Conservation (phyloP, 2,113 vertebrate genomes). For the Lethenteron camtschaticum region DNA sequence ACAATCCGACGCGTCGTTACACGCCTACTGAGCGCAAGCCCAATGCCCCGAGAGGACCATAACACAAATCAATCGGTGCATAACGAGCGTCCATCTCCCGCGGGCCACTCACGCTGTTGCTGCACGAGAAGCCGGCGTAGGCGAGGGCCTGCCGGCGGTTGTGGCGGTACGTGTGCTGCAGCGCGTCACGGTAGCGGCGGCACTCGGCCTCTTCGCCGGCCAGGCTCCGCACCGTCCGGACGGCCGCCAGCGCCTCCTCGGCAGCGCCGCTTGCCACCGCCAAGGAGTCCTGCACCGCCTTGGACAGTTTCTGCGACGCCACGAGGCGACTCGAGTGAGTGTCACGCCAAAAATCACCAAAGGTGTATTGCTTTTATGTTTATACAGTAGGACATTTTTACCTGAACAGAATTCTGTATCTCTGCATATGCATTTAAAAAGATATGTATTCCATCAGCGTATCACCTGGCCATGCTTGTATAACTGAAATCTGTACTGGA, state of each 20-base stretch:
- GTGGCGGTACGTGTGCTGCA: constrained; percentile 29
- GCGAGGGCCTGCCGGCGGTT: constrained; percentile 28
- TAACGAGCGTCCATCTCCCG: too few relatives aligned
- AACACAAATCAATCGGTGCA: not conserved
- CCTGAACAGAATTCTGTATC: not conserved
- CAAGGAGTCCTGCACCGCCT: constrained; percentile 26
- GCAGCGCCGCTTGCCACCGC: constrained; percentile 49
- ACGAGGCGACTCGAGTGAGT: not conserved
- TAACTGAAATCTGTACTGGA: not conserved
- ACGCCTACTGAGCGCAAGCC: not conserved
- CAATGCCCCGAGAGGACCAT: not conserved
- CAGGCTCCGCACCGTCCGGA: constrained; percentile 54
- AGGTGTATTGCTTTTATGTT: too few relatives aligned
- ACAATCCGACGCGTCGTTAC: not conserved
- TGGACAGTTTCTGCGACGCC: constrained; percentile 23
- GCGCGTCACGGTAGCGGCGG: constrained; percentile 21
- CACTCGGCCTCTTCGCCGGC: constrained; percentile 50
- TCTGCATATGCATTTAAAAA: not conserved
- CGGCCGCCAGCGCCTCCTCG: constrained; percentile 44
- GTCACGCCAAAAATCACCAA: rapidly evolving
- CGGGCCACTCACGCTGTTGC: constrained; percentile 30
- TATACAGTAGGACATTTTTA: too few relatives aligned
- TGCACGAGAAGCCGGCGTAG: constrained; percentile 26
- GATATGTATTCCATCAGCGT: not conserved
- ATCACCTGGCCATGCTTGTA: not conserved